A percentile compares a stretch with the other conserved stretches of the same genome.
Conservation (phyloP, 2,888 invertebrate genomes). For the Phragmatobia fuliginosa region DNA sequence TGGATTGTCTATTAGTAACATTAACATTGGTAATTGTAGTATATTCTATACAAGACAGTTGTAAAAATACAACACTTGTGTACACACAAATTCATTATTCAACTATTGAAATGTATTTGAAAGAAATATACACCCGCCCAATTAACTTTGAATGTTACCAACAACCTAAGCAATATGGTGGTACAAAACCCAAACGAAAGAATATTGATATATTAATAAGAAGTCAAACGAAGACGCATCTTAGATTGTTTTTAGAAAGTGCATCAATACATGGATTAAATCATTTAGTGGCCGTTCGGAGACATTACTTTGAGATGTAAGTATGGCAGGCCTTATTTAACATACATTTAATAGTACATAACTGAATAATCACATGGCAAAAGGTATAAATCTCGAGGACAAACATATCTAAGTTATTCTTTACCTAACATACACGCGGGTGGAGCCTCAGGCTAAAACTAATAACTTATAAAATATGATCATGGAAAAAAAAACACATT, state of each 20-base stretch:
- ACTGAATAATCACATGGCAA: too few species aligned
- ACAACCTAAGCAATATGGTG: neutral
- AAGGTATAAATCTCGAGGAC: too few species aligned
- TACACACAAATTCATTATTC: neutral
- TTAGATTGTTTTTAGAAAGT: slow-evolving; percentile 76
- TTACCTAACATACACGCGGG: too few species aligned
- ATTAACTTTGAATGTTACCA: neutral
- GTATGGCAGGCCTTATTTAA: slow-evolving; percentile 34
- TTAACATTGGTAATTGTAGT: neutral
- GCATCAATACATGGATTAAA: slow-evolving; percentile 86
- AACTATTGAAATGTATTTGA: neutral
- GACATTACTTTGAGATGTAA: slow-evolving; percentile 82
- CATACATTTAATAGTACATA: too few species aligned
- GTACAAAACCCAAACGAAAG: slow-evolving; percentile 12
- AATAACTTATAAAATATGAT: too few species aligned
- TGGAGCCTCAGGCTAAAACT: too few species aligned
- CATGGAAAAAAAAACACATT: too few species aligned
- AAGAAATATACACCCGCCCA: neutral
- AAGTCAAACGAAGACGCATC: slow-evolving; percentile 61
- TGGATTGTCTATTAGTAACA: neutral
- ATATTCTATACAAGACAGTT: neutral
- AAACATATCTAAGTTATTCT: too few species aligned
- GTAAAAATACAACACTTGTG: neutral
- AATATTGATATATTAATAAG: slow-evolving; percentile 30
- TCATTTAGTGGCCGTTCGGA: slow-evolving; percentile 76